Conservation (phyloP, 2,888 invertebrate species). For the Heliconius cydno region DNA sequence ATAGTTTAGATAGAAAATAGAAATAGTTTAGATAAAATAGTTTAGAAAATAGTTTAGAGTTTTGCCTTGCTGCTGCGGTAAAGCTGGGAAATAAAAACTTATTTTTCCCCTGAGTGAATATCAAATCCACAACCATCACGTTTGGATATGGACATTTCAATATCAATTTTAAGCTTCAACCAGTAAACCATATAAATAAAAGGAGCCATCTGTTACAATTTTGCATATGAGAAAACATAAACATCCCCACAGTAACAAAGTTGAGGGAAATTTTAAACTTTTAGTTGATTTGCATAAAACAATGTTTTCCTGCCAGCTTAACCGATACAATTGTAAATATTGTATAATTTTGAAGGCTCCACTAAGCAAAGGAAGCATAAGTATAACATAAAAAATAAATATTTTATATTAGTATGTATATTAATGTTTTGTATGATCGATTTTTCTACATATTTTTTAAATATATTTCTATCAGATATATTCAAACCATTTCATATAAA, state of each 20-base stretch:
- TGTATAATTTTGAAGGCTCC: not conserved
- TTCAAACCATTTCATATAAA: not conserved
- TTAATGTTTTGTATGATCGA: not conserved
- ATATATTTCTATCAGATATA: too few relatives aligned
- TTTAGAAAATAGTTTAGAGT: too few relatives aligned
- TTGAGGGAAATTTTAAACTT: conserved; percentile 7
- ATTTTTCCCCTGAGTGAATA: too few relatives aligned
- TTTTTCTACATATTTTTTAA: not conserved
- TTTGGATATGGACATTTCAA: not conserved
- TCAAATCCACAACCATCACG: too few relatives aligned
- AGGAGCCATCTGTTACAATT: not conserved
- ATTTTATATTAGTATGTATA: too few relatives aligned
- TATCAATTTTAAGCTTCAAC: not conserved
- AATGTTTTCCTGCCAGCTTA: not conserved
- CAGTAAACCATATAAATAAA: not conserved
- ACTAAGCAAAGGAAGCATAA: not conserved
- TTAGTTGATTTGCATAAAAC: conserved; percentile 7
- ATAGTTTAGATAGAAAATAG: too few relatives aligned
- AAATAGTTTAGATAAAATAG: too few relatives aligned
- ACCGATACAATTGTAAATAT: conserved; percentile 6
- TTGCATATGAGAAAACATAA: not conserved
- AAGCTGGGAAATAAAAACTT: too few relatives aligned
- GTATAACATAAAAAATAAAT: not conserved
- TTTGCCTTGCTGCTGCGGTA: too few relatives aligned
- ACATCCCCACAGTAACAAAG: conserved; percentile 6